phyloP scores from a whole-genome alignment of 2,113 vertebrate species.

The Rhizomys pruinosus region DNA sequence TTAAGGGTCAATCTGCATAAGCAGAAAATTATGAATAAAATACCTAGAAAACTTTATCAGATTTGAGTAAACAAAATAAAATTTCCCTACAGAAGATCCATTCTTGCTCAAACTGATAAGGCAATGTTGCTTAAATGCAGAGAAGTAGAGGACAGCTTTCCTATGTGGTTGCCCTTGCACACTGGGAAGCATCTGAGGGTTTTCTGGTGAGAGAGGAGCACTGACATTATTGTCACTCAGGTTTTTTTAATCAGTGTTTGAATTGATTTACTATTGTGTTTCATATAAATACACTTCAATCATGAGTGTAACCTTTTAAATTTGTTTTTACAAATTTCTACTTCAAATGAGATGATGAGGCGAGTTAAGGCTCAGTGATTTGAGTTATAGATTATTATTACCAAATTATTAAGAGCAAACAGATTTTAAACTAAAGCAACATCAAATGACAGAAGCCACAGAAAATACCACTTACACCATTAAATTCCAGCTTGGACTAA shows the following conservation, averaged over 20 bases:
- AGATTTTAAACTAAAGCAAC: neutral
- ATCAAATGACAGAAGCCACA: neutral
- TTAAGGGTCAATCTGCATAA: slow-evolving; percentile 90
- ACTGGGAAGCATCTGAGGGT: slow-evolving; percentile 85
- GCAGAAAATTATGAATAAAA: slow-evolving; percentile 89
- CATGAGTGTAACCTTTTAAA: slow-evolving; percentile 70
- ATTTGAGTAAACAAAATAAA: slow-evolving; percentile 88
- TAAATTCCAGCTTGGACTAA: neutral
- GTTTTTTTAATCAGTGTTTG: slow-evolving; percentile 90
- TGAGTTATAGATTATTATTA: neutral
- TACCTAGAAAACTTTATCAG: slow-evolving; percentile 88
- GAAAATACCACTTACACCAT: neutral
- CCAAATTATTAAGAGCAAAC: slow-evolving; percentile 25
- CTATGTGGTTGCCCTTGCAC: slow-evolving; percentile 83
- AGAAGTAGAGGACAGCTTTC: slow-evolving; percentile 79
- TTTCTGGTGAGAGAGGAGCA: slow-evolving; percentile 84
- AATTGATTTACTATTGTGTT: slow-evolving; percentile 88
- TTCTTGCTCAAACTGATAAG: slow-evolving; percentile 83
- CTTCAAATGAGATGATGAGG: slow-evolving; percentile 74
- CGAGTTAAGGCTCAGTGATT: slow-evolving; percentile 57
- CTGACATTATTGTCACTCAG: slow-evolving; percentile 90
- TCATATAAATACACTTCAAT: slow-evolving; percentile 75
- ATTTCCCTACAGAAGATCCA: slow-evolving; percentile 85
- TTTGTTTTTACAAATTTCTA: slow-evolving; percentile 66
- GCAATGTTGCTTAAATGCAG: slow-evolving; percentile 81